A percentile compares a stretch with the other conserved stretches of the same genome.
Conservation (phyloP, 2,888 invertebrate genomes). For the Pocota personata region DNA sequence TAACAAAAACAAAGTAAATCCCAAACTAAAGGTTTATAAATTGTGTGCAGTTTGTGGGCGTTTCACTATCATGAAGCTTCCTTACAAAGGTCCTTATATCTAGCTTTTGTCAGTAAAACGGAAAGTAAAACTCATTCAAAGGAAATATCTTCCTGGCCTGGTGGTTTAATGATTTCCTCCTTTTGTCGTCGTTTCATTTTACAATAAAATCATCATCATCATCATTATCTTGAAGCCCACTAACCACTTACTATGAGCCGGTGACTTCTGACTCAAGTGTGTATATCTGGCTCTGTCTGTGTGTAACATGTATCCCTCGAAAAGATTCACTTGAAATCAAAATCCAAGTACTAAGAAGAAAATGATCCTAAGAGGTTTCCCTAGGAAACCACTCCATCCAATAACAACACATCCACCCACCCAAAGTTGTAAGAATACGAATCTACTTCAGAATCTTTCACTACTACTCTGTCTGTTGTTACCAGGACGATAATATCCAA, state of each 20-base stretch:
- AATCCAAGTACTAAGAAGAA: slow-evolving; percentile 61
- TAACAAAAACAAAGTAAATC: neutral
- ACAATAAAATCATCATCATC: slow-evolving; percentile 63
- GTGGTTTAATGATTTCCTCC: slow-evolving; percentile 60
- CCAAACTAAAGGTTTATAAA: neutral
- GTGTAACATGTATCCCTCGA: slow-evolving; percentile 23
- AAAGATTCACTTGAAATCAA: slow-evolving; percentile 67
- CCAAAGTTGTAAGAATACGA: slow-evolving; percentile 25
- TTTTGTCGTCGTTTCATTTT: slow-evolving; percentile 51
- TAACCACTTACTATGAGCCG: slow-evolving; percentile 44
- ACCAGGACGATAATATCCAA: slow-evolving; percentile 65
- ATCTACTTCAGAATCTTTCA: slow-evolving; percentile 59
- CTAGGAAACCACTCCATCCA: slow-evolving; percentile 4
- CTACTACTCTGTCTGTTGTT: slow-evolving; percentile 33
- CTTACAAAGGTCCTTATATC: neutral
- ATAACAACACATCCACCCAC: neutral
- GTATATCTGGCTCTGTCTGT: slow-evolving; percentile 7
- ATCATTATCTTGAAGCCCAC: slow-evolving; percentile 56
- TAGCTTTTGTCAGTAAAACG: neutral
- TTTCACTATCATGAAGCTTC: neutral
- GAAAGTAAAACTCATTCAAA: slow-evolving; percentile 22
- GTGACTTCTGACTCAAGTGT: slow-evolving; percentile 55
- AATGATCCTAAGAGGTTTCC: slow-evolving; percentile 68
- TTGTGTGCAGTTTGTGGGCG: neutral
- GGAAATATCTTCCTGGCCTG: slow-evolving; percentile 33